Conservation (phyloP, 2,888 invertebrate species). For the Alviniconcha strummeri region DNA sequence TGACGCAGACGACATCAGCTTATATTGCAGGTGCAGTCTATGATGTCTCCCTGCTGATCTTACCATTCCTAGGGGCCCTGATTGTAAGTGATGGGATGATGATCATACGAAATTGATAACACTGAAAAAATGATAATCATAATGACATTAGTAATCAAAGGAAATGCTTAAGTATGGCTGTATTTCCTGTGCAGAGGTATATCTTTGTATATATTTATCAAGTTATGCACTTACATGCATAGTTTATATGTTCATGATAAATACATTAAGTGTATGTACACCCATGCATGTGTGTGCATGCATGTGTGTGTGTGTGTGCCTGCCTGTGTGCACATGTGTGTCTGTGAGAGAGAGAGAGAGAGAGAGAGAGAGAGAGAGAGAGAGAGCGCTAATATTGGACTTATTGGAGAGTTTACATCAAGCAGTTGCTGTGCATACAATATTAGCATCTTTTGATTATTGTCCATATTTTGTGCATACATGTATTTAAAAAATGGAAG, state of each 20-base stretch:
- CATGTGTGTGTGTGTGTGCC: background rate
- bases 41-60: slow-evolving; percentile 73
- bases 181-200: background rate
- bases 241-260: no score
- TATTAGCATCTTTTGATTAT: background rate
- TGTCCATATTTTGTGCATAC: background rate
- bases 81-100: slow-evolving; percentile 66
- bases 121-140: no score
- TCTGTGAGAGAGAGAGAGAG: background rate
- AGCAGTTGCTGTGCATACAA: no score
- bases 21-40: slow-evolving; percentile 73
- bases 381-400: background rate
- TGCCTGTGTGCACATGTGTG: background rate
- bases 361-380: background rate
- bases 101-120: no score
- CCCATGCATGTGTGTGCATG: background rate
- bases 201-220: background rate
- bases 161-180: background rate
- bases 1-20: slow-evolving; percentile 57
- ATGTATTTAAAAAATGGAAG: background rate
- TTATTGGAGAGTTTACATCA: background rate
- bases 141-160: no score
- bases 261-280: background rate
- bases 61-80: slow-evolving; percentile 72
- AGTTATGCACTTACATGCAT: no score